Evolutionary conservation across 2,888 invertebrate species (phyloP).

Genomic region (Mellilla xanthometata): DNA sequence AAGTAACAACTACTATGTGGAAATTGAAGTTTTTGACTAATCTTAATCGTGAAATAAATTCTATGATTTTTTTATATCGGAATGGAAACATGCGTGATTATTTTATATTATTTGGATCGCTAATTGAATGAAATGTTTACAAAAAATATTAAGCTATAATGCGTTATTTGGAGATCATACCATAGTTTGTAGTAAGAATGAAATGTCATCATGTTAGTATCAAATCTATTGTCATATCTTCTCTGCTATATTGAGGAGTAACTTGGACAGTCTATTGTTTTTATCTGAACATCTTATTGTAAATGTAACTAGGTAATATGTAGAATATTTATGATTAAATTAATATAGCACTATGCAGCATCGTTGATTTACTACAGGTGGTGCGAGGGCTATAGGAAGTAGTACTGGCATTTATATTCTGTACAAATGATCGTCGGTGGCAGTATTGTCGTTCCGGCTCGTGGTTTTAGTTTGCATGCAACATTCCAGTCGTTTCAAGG

Average conservation of each 20-base stretch:
- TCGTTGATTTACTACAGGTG: conserved; percentile 54
- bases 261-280: conserved; percentile 48
- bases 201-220: neutral
- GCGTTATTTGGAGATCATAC: no score
- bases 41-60: no score
- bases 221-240: conserved; percentile 4
- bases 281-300: conserved; percentile 51
- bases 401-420: conserved; percentile 44
- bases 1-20: neutral
- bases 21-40: no score
- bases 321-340: conserved; percentile 70
- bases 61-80: no score
- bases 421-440: conserved; percentile 46
- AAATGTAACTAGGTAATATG: conserved; percentile 54
- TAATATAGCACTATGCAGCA: conserved; percentile 57
- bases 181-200: neutral
- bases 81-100: no score
- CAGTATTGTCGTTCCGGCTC: conserved; percentile 42
- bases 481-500: conserved; percentile 67
- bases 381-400: no score
- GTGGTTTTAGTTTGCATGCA: conserved; percentile 42
- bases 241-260: conserved; percentile 37
- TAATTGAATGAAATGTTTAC: no score
- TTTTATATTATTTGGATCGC: no score
- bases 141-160: no score